These are phyloP conservation scores for Temnothorax unifasciatus DNA, from an alignment of 2,888 invertebrate species.

Conservation along the genomic window DNA sequence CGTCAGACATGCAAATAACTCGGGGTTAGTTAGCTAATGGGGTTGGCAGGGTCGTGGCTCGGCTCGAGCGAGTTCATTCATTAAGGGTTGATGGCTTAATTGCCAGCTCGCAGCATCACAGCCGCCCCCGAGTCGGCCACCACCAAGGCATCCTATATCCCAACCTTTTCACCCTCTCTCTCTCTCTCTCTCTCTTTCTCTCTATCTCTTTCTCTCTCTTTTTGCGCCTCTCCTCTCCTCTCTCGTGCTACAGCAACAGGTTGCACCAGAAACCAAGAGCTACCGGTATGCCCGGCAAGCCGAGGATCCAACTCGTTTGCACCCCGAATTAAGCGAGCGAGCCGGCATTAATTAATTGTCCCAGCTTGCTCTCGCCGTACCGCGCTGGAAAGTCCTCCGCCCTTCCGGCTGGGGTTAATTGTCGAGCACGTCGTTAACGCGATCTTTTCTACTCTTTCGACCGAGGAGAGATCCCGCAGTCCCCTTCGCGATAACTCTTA, in stretches of 20 bases:
- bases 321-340: conserved; percentile 79
- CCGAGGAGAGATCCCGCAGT: conserved; percentile 76
- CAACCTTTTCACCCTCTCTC: conserved; percentile 72
- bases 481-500: conserved; percentile 66
- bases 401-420: conserved; percentile 68
- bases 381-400: conserved; percentile 61
- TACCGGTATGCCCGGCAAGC: conserved; percentile 60
- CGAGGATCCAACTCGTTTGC: conserved; percentile 82
- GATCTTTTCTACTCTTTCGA: conserved; percentile 71
- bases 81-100: conserved; percentile 86
- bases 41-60: conserved; percentile 79
- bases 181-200: conserved; percentile 28
- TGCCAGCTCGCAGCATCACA: conserved; percentile 84
- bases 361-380: conserved; percentile 62
- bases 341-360: conserved; percentile 83
- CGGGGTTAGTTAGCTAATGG: conserved; percentile 86
- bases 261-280: conserved; percentile 74
- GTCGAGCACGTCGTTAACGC: conserved; percentile 74
- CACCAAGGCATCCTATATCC: conserved; percentile 62
- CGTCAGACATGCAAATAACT: conserved; percentile 85
- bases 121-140: conserved; percentile 67
- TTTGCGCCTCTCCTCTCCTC: conserved; percentile 47
- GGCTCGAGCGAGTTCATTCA: conserved; percentile 83
- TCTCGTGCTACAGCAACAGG: conserved; percentile 82
- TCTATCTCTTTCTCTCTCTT: conserved; percentile 40